These are phyloP conservation scores for Sinohyriopsis cumingii DNA, from an alignment of 2,888 invertebrate genomes.

Conservation along the genomic window DNA sequence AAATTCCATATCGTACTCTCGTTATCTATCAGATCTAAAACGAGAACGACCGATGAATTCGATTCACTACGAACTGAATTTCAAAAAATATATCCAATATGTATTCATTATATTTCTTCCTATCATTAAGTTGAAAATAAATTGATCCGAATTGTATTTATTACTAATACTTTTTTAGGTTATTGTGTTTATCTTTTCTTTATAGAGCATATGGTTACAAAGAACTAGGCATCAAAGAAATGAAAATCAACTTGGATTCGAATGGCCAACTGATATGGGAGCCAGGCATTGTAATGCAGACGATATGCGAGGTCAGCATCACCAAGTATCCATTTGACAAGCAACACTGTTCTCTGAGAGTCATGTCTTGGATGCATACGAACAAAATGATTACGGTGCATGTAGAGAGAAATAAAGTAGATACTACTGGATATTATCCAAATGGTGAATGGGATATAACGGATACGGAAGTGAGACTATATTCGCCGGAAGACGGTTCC, in stretches of 20 bases:
- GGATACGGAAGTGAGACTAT: conserved; percentile 11
- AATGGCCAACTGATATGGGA: conserved; percentile 49
- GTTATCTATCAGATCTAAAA: too few relatives aligned
- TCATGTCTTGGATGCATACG: conserved; percentile 58
- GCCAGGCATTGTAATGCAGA: conserved; percentile 50
- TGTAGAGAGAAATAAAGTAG: conserved; percentile 37
- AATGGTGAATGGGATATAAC: conserved; percentile 55
- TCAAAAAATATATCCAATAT: too few relatives aligned
- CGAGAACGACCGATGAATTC: too few relatives aligned
- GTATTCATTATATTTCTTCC: background rate
- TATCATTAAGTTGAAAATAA: background rate
- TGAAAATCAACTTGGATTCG: conserved; percentile 43
- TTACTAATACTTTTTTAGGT: background rate
- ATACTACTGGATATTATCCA: conserved; percentile 42
- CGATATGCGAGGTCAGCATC: conserved; percentile 53
- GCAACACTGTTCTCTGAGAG: conserved; percentile 49
- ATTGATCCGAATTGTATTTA: background rate
- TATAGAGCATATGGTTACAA: conserved; percentile 48
- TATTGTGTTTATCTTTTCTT: conserved; percentile 3
- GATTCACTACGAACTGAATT: too few relatives aligned
- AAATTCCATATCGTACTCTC: too few relatives aligned
- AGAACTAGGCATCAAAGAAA: conserved; percentile 48
- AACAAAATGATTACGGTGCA: conserved; percentile 44
- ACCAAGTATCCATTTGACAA: conserved; percentile 54
- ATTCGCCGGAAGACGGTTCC: conserved; percentile 26